A percentile compares a stretch with the other conserved stretches of the same genome.
These are phyloP conservation scores for Polypedilum vanderplanki DNA, from an alignment of 1,140 invertebrate genomes.

Conservation along the genomic window DNA sequence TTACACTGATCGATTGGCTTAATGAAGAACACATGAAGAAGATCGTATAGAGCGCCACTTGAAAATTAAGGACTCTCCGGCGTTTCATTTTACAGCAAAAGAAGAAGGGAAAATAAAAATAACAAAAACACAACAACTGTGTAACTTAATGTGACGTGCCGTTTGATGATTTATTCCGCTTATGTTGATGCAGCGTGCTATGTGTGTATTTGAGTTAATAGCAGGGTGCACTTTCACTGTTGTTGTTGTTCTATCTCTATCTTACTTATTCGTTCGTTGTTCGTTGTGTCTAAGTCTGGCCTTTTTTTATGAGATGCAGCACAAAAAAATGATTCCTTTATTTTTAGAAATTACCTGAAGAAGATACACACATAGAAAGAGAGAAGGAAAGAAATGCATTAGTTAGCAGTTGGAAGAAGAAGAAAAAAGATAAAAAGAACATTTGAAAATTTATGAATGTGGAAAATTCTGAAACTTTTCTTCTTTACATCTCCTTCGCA, in stretches of 20 bases:
- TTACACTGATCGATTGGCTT: conserved; percentile 25
- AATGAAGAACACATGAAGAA: conserved; percentile 27
- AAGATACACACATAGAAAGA: not conserved
- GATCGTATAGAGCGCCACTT: conserved; percentile 20
- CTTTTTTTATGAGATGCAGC: not conserved
- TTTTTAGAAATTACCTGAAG: conserved; percentile 27
- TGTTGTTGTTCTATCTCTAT: not conserved
- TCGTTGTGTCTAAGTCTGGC: not conserved
- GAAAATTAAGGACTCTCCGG: conserved; percentile 25
- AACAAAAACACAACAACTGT: too few relatives aligned
- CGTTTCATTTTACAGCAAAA: conserved; percentile 9
- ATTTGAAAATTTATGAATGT: conserved; percentile 22
- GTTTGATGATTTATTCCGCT: too few relatives aligned
- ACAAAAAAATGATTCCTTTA: conserved; percentile 10
- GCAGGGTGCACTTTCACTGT: too few relatives aligned
- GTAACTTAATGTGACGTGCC: too few relatives aligned
- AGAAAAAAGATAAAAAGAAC: not conserved
- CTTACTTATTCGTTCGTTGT: not conserved
- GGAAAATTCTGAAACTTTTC: not conserved
- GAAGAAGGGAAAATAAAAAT: not conserved
- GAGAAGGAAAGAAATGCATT: not conserved
- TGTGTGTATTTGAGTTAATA: too few relatives aligned
- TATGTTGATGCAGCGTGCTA: too few relatives aligned
- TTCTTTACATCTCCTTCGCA: not conserved
- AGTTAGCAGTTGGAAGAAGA: not conserved